These are phyloP conservation scores for Drosophila sp. DNA, from an alignment of 1,140 invertebrate genomes.

Conservation along the genomic window DNA sequence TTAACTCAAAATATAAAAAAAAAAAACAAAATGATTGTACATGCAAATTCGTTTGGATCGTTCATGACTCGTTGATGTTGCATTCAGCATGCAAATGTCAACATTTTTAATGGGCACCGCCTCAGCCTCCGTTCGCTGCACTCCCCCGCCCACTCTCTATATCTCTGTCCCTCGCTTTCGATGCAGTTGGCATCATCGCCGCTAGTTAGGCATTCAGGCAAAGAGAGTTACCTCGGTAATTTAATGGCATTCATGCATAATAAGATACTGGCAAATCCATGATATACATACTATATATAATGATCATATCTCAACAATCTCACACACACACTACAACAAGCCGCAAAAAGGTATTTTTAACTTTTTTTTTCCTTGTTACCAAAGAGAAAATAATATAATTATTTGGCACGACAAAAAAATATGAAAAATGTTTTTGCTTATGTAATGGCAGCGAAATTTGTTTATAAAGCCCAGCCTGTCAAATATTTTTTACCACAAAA, in stretches of 20 bases:
- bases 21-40: slow-evolving; percentile 32
- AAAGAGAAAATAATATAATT: slow-evolving; percentile 60
- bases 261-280: slow-evolving; percentile 56
- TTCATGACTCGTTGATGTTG: slow-evolving; percentile 66
- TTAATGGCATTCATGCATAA: slow-evolving; percentile 65
- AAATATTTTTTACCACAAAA: slow-evolving; percentile 22
- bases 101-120: slow-evolving; percentile 52
- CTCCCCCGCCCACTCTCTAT: not conserved
- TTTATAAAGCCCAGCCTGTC: slow-evolving; percentile 37
- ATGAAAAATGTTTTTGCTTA: slow-evolving; percentile 31
- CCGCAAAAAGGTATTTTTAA: slow-evolving; percentile 47
- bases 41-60: slow-evolving; percentile 62
- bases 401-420: slow-evolving; percentile 33
- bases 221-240: slow-evolving; percentile 54
- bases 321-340: slow-evolving; percentile 15
- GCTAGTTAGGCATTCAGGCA: slow-evolving; percentile 47
- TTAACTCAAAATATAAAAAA: too few relatives aligned
- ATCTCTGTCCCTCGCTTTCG: slow-evolving; percentile 16
- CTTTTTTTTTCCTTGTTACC: slow-evolving; percentile 34
- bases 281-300: slow-evolving; percentile 64
- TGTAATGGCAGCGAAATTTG: slow-evolving; percentile 44
- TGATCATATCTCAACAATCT: slow-evolving; percentile 57
- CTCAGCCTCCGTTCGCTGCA: not conserved
- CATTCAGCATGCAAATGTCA: slow-evolving; percentile 80
- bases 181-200: slow-evolving; percentile 41